These are phyloP conservation scores for Drosophila silvestris DNA, from an alignment of 2,888 invertebrate species.

Conservation along the genomic window DNA sequence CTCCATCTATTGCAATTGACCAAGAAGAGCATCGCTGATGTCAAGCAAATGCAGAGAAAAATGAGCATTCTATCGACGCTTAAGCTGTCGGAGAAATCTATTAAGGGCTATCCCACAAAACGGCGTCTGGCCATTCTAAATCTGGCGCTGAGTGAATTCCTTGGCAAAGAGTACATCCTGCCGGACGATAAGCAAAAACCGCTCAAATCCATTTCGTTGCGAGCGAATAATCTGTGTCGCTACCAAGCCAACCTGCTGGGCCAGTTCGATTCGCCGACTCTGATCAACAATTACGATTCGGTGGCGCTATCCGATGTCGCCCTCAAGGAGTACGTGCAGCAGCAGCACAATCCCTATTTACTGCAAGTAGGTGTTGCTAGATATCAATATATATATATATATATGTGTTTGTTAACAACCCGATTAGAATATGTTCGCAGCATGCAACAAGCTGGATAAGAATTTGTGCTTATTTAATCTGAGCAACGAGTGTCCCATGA, in stretches of 20 bases:
- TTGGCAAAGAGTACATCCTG: conserved; percentile 80
- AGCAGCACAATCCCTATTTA: conserved; percentile 87
- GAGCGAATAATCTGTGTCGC: conserved; percentile 88
- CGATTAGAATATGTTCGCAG: conserved; percentile 61
- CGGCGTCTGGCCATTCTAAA: conserved; percentile 51
- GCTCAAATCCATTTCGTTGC: conserved; percentile 88
- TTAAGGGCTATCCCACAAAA: conserved; percentile 47
- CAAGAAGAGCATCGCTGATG: conserved; percentile 53
- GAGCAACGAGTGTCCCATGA: conserved; percentile 20
- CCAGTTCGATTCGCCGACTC: conserved; percentile 90
- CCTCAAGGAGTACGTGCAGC: conserved; percentile 90
- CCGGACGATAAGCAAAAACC: conserved; percentile 88
- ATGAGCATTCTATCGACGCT: conserved; percentile 56
- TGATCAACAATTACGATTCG: conserved; percentile 90
- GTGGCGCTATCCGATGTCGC: conserved; percentile 89
- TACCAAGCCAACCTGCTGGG: conserved; percentile 87
- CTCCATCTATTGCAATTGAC: conserved; percentile 51
- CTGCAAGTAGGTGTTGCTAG: conserved; percentile 66
- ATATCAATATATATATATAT: not conserved
- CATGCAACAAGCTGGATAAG: conserved; percentile 70
- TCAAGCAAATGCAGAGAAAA: conserved; percentile 64
- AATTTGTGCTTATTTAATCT: conserved; percentile 50
- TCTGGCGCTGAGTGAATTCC: conserved; percentile 69
- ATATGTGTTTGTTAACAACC: not conserved
- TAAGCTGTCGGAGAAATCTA: conserved; percentile 58